phyloP scores from a whole-genome alignment of 1,140 invertebrate species.

The Euwallacea fornicatus region DNA sequence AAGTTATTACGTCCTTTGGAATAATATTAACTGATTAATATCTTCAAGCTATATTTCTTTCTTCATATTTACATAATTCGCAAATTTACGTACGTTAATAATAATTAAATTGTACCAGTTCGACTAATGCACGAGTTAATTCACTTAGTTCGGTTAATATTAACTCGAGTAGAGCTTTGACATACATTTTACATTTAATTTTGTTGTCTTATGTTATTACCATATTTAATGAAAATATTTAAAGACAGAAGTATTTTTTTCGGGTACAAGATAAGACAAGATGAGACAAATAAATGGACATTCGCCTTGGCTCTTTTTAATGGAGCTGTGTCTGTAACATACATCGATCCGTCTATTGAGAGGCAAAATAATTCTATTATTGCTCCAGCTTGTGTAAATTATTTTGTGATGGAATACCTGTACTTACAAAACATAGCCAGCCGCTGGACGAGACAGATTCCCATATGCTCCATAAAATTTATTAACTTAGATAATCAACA shows the following conservation, averaged over 20 bases:
- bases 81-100: no score
- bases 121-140: no score
- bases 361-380: constrained; percentile 5
- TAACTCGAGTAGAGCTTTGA: not conserved
- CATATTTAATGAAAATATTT: not conserved
- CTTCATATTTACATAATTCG: no score
- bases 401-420: constrained; percentile 26
- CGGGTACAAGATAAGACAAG: no score
- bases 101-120: no score
- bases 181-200: not conserved
- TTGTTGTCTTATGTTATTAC: not conserved
- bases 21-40: not conserved
- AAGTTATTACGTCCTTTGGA: not conserved
- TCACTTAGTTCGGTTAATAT: no score
- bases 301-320: no score
- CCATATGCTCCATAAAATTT: constrained; percentile 34
- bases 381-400: constrained; percentile 19
- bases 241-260: no score
- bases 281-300: no score
- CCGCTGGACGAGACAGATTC: constrained; percentile 29
- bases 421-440: constrained; percentile 30
- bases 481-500: constrained; percentile 36
- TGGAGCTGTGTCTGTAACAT: not conserved
- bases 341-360: no score
- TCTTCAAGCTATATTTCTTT: not conserved